These are phyloP conservation scores for Helicoverpa zea DNA, from an alignment of 1,140 invertebrate genomes.

Conservation along the genomic window DNA sequence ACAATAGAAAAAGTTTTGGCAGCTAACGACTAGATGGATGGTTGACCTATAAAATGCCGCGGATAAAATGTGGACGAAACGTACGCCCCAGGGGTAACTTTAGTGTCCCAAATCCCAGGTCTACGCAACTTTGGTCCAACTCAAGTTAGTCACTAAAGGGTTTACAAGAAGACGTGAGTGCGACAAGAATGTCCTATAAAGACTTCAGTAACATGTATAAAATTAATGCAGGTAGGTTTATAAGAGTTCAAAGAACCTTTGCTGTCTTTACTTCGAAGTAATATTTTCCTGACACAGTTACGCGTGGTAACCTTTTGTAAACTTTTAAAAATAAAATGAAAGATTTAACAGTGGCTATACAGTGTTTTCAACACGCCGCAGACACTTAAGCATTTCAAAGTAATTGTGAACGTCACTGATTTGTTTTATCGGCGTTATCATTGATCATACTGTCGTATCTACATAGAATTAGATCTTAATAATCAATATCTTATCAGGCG, in stretches of 20 bases:
- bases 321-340: slow-evolving; percentile 15
- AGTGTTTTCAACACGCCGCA: not conserved
- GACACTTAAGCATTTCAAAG: not conserved
- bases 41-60: too few relatives aligned
- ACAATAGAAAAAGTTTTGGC: not conserved
- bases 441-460: slow-evolving; percentile 51
- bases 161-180: too few relatives aligned
- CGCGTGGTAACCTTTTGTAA: not conserved
- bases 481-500: slow-evolving; percentile 52
- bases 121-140: too few relatives aligned
- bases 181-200: too few relatives aligned
- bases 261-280: not conserved
- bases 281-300: slow-evolving; percentile 21
- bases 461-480: slow-evolving; percentile 62
- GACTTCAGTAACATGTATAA: too few relatives aligned
- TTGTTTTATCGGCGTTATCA: slow-evolving; percentile 48
- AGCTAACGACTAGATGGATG: too few relatives aligned
- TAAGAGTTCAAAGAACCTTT: not conserved
- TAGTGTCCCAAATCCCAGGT: too few relatives aligned
- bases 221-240: too few relatives aligned
- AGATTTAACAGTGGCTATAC: not conserved
- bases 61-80: too few relatives aligned
- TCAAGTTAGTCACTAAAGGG: too few relatives aligned
- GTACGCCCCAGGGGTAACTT: too few relatives aligned
- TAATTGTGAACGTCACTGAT: slow-evolving; percentile 24